phyloP scores from a whole-genome alignment of 2,113 vertebrate species.

The Coturnix japonica region DNA sequence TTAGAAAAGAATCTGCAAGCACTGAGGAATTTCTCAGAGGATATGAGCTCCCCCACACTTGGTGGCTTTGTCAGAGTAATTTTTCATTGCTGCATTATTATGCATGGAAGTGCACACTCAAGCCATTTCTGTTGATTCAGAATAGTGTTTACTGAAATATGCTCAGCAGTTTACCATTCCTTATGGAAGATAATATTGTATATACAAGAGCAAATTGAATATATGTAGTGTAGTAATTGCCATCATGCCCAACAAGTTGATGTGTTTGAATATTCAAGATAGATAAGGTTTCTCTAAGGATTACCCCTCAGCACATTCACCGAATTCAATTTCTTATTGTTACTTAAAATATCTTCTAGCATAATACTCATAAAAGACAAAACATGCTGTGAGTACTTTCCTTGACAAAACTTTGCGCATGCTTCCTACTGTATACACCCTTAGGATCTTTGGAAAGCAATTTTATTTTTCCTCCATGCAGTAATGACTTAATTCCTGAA shows the following conservation, averaged over 20 bases:
- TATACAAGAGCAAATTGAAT: slow-evolving; percentile 64
- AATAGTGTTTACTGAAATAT: slow-evolving; percentile 63
- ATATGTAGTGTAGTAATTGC: slow-evolving; percentile 51
- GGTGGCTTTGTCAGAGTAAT: background rate
- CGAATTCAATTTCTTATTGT: slow-evolving; percentile 71
- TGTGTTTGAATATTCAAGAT: slow-evolving; percentile 60
- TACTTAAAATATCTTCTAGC: slow-evolving; percentile 53
- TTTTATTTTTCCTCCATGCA: slow-evolving; percentile 41
- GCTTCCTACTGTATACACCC: slow-evolving; percentile 3
- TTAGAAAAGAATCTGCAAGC: background rate
- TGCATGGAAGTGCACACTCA: background rate
- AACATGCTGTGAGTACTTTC: slow-evolving; percentile 45
- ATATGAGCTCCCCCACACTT: background rate
- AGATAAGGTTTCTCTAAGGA: slow-evolving; percentile 73
- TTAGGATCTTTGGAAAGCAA: slow-evolving; percentile 47
- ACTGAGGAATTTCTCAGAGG: background rate
- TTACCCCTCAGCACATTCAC: slow-evolving; percentile 63
- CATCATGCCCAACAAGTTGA: slow-evolving; percentile 43
- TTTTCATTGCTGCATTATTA: slow-evolving; percentile 28
- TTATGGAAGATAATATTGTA: slow-evolving; percentile 66
- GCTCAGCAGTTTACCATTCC: slow-evolving; percentile 20
- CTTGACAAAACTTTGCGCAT: slow-evolving; percentile 42
- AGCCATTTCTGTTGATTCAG: slow-evolving; percentile 53
- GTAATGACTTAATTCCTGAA: slow-evolving; percentile 24
- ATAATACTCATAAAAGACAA: slow-evolving; percentile 46